These are phyloP conservation scores for Belgica antarctica DNA, from an alignment of 2,888 invertebrate species.

Conservation along the genomic window DNA sequence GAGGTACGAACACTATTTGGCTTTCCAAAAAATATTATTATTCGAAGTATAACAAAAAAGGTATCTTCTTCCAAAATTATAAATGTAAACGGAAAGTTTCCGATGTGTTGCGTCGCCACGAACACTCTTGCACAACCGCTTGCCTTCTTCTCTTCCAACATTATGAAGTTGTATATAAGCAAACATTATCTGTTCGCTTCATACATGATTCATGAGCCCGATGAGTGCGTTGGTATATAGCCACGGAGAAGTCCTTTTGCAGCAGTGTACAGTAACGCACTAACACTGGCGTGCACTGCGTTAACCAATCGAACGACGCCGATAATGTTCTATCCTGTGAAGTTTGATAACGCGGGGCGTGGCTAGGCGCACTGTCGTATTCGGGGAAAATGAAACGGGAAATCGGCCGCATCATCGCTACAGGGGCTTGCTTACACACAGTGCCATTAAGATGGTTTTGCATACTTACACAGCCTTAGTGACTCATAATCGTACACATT, in stretches of 20 bases:
- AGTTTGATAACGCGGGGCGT: too few relatives aligned
- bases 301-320: too few relatives aligned
- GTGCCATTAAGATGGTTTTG: slow-evolving; percentile 19
- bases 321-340: too few relatives aligned
- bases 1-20: slow-evolving; percentile 58
- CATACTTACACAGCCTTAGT: not conserved
- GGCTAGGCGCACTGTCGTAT: not conserved
- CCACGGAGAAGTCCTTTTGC: not conserved
- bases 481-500: not conserved
- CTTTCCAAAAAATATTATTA: slow-evolving; percentile 48
- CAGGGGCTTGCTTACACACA: not conserved
- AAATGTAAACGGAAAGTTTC: slow-evolving; percentile 40
- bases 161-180: slow-evolving; percentile 22
- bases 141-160: not conserved
- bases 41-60: slow-evolving; percentile 41
- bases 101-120: slow-evolving; percentile 24
- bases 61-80: slow-evolving; percentile 44
- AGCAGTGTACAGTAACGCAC: too few relatives aligned
- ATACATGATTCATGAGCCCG: slow-evolving; percentile 31
- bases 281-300: too few relatives aligned
- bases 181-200: slow-evolving; percentile 41
- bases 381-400: slow-evolving; percentile 24
- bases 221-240: not conserved
- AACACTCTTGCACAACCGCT: slow-evolving; percentile 3
- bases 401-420: not conserved